phyloP scores from a whole-genome alignment of 2,797 vertebrate genomes.

The Anas flavirostris region DNA sequence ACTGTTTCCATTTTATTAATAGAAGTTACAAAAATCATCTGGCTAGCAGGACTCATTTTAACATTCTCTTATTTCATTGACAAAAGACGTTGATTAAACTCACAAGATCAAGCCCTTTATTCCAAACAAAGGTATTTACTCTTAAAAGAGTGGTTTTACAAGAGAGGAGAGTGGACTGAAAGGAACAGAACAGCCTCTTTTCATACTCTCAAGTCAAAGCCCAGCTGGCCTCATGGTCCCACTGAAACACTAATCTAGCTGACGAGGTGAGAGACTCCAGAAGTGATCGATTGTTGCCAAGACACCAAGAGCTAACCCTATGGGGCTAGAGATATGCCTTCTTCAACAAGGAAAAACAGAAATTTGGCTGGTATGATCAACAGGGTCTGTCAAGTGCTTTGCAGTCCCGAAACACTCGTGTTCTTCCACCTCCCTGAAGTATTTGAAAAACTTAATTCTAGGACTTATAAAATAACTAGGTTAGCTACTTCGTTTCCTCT shows the following conservation, averaged over 20 bases:
- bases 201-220: neutral
- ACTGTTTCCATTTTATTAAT: neutral
- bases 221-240: neutral
- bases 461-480: neutral
- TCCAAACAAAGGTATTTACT: neutral
- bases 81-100: neutral
- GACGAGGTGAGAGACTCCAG: neutral
- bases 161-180: neutral
- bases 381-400: neutral
- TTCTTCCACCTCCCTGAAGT: neutral
- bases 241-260: neutral
- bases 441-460: neutral
- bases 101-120: neutral
- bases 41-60: neutral
- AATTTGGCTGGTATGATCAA: neutral
- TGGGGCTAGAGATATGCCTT: neutral
- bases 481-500: neutral
- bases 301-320: neutral
- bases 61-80: neutral
- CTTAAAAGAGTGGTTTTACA: neutral
- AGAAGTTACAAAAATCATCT: neutral
- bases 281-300: neutral
- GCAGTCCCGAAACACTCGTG: too few relatives aligned
- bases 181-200: neutral
- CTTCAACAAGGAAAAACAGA: neutral